These are phyloP conservation scores for Diaperis boleti DNA, from an alignment of 2,888 invertebrate species.

Conservation along the genomic window DNA sequence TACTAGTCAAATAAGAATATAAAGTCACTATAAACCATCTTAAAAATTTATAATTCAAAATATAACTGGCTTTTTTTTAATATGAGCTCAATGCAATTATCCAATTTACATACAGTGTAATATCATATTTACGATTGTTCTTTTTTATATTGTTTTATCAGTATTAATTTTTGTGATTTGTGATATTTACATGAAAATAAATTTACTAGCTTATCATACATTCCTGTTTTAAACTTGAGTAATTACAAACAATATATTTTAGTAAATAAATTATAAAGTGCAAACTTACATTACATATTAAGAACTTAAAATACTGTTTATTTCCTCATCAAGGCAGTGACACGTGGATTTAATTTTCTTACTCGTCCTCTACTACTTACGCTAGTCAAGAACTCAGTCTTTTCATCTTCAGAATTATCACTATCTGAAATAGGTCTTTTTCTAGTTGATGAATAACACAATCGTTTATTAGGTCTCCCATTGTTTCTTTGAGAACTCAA, in stretches of 20 bases:
- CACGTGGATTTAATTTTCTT: conserved; percentile 84
- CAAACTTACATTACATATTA: not conserved
- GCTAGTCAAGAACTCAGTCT: conserved; percentile 58
- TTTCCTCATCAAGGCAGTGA: conserved; percentile 70
- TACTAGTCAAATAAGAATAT: conserved; percentile 23
- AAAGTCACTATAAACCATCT: conserved; percentile 1
- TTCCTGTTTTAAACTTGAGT: not conserved
- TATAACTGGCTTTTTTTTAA: no score
- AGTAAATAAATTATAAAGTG: conserved; percentile 17
- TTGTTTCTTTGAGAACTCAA: conserved; percentile 60
- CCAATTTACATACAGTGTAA: not conserved
- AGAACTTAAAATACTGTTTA: conserved; percentile 31
- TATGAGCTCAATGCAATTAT: no score
- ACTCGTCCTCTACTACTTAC: conserved; percentile 88
- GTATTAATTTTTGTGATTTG: conserved; percentile 27
- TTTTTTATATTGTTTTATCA: conserved; percentile 15
- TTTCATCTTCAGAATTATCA: conserved; percentile 52
- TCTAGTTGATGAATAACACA: conserved; percentile 38
- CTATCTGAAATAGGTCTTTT: conserved; percentile 31
- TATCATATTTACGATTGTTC: conserved; percentile 1
- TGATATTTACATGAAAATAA: conserved; percentile 20
- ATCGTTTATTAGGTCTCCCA: conserved; percentile 58
- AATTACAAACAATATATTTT: conserved; percentile 14
- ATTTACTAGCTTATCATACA: conserved; percentile 10
- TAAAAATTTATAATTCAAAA: no score